A percentile compares a stretch with the other conserved stretches of the same genome.
Evolutionary conservation across 2,888 invertebrate genomes (phyloP).

Genomic region (Eristalinus aeneus): DNA sequence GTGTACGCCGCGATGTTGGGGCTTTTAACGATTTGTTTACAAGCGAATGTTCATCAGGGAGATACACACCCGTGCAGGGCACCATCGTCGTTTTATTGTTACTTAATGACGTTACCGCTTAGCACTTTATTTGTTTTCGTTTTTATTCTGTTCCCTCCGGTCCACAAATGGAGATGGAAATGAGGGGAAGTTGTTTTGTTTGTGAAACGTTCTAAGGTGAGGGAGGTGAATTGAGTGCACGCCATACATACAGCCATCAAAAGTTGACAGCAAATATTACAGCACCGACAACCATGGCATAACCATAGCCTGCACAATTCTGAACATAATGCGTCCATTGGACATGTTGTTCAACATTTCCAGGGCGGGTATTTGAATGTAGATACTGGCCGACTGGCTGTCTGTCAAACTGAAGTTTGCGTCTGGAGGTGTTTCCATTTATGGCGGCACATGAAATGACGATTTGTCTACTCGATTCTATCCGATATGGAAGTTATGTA

Average conservation of each 20-base stretch:
- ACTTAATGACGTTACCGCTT: slow-evolving; percentile 8
- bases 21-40: slow-evolving; percentile 61
- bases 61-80: slow-evolving; percentile 24
- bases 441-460: background rate
- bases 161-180: slow-evolving; percentile 1
- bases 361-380: slow-evolving; percentile 20
- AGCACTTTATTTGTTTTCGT: slow-evolving; percentile 11
- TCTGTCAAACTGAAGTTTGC: slow-evolving; percentile 28
- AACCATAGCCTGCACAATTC: background rate
- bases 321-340: slow-evolving; percentile 7
- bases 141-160: background rate
- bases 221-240: background rate
- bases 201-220: background rate
- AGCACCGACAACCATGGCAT: background rate
- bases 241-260: background rate
- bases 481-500: background rate
- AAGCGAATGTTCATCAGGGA: slow-evolving; percentile 24
- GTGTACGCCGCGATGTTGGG: slow-evolving; percentile 16
- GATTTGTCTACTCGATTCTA: slow-evolving; percentile 12
- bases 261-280: slow-evolving; percentile 13
- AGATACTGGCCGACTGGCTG: slow-evolving; percentile 10
- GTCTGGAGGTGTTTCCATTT: slow-evolving; percentile 33
- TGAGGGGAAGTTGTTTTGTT: background rate
- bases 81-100: slow-evolving; percentile 2
- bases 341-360: slow-evolving; percentile 21